Evolutionary conservation across 2,888 invertebrate species (phyloP).

Genomic region (Protophormia terraenovae): DNA sequence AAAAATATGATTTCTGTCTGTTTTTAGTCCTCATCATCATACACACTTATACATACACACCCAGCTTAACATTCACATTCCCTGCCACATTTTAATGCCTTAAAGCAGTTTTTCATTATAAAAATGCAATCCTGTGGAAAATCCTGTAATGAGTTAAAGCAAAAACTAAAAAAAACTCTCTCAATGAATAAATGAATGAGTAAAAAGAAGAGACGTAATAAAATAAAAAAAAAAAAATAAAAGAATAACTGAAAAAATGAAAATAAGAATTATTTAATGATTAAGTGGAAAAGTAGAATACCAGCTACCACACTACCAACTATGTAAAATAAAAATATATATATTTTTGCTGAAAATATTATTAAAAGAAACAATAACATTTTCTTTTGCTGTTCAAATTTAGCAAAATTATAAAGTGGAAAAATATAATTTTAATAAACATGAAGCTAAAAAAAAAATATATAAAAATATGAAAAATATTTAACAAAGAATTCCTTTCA

Average conservation of each 20-base stretch:
- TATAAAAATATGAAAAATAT: neutral
- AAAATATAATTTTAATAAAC: conserved; percentile 39
- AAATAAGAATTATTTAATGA: conserved; percentile 55
- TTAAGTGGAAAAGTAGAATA: conserved; percentile 53
- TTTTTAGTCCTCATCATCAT: neutral
- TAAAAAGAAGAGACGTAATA: conserved; percentile 38
- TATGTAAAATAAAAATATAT: neutral
- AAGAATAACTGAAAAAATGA: no score
- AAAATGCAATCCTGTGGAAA: conserved; percentile 72
- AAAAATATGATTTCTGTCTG: neutral
- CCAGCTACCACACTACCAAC: neutral
- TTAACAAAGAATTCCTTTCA: no score
- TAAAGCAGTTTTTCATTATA: conserved; percentile 71
- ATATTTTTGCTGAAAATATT: conserved; percentile 5
- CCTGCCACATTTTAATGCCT: conserved; percentile 43
- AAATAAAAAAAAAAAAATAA: neutral
- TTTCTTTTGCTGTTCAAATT: conserved; percentile 3
- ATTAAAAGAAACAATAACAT: conserved; percentile 30
- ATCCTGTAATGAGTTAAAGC: conserved; percentile 71
- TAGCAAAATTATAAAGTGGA: conserved; percentile 40
- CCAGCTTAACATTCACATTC: conserved; percentile 6
- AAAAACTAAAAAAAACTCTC: conserved; percentile 16
- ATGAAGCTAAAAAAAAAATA: neutral
- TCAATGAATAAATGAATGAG: conserved; percentile 35
- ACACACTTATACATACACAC: neutral